These are phyloP conservation scores for Ophion obscuratus DNA, from an alignment of 2,888 invertebrate species.

Conservation along the genomic window DNA sequence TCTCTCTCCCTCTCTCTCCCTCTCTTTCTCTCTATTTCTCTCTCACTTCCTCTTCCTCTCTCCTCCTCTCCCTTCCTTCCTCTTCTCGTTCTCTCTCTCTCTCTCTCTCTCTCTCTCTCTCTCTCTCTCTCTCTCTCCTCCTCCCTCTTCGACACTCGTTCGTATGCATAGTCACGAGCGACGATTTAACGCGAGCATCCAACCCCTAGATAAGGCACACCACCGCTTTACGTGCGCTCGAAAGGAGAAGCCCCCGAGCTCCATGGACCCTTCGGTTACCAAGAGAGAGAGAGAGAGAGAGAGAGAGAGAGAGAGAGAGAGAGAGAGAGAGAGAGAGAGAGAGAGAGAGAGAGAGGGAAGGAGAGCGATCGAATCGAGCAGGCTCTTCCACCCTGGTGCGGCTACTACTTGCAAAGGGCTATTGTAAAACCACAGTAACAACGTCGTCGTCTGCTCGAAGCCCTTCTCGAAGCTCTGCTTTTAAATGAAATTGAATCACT, in stretches of 20 bases:
- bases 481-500: slow-evolving; percentile 70
- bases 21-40: slow-evolving; percentile 6
- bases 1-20: background rate
- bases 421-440: slow-evolving; percentile 62
- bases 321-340: background rate
- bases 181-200: slow-evolving; percentile 79
- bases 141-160: slow-evolving; percentile 62
- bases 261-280: background rate
- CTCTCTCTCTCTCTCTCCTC: slow-evolving; percentile 1
- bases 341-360: slow-evolving; percentile 18
- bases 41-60: background rate
- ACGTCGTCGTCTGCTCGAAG: slow-evolving; percentile 41
- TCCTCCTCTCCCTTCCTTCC: background rate
- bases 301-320: slow-evolving; percentile 23
- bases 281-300: slow-evolving; percentile 1
- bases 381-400: slow-evolving; percentile 24
- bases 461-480: slow-evolving; percentile 61
- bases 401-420: slow-evolving; percentile 52
- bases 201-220: slow-evolving; percentile 79
- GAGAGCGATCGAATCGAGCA: slow-evolving; percentile 24
- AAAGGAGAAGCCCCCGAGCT: background rate
- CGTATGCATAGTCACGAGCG: slow-evolving; percentile 81
- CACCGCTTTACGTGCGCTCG: slow-evolving; percentile 54
- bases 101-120: background rate
- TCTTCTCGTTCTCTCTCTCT: slow-evolving; percentile 18